Evolutionary conservation across 2,113 vertebrate genomes (phyloP).

Genomic region (Plecotus auritus): DNA sequence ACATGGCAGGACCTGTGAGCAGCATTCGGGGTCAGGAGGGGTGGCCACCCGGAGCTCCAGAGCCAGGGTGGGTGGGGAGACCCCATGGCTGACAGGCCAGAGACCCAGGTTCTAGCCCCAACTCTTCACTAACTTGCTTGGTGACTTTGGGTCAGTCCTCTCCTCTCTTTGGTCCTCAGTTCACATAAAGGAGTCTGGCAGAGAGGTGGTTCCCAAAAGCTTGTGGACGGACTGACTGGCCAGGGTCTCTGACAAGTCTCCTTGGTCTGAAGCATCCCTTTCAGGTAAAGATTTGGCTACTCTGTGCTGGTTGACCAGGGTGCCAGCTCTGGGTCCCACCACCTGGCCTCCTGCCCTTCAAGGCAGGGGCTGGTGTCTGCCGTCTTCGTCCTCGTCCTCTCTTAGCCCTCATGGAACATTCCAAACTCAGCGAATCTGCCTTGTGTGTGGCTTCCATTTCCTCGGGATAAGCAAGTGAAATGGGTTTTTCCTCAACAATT

Average conservation of each 20-base stretch:
- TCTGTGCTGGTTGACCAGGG: background rate
- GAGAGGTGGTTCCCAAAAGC: background rate
- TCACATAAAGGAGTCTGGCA: background rate
- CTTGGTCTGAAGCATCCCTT: background rate
- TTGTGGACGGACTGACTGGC: background rate
- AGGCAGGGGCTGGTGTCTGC: background rate
- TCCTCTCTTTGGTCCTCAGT: background rate
- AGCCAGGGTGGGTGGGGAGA: background rate
- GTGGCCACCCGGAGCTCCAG: background rate
- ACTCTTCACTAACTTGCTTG: background rate
- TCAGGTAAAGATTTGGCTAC: background rate
- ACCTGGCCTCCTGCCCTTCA: background rate
- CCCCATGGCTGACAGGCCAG: too few species aligned
- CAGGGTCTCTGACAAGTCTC: background rate
- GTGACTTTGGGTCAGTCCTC: background rate
- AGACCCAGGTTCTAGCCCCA: background rate
- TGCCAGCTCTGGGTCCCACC: background rate
- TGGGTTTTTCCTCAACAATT: background rate
- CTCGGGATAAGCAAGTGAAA: background rate
- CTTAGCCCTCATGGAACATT: background rate
- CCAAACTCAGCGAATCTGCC: background rate
- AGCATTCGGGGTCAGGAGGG: background rate
- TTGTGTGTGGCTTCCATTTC: background rate
- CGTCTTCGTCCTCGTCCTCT: background rate
- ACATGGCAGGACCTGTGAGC: background rate